These are phyloP conservation scores for Drosophila anomelani DNA, from an alignment of 2,888 invertebrate species.

Conservation along the genomic window DNA sequence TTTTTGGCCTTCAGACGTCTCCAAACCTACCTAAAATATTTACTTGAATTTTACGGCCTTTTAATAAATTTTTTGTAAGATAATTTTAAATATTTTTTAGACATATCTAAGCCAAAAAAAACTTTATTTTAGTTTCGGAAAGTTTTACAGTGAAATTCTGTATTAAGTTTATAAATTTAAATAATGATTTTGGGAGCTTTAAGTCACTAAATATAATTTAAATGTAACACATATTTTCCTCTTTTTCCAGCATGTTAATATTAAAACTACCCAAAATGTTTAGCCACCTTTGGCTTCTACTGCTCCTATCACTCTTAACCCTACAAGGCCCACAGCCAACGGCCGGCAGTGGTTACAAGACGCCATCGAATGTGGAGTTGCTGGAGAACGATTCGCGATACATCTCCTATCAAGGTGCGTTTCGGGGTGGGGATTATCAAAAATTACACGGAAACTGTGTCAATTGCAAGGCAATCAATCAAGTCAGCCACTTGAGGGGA, in stretches of 20 bases:
- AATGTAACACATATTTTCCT: conserved; percentile 9
- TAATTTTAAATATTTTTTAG: no score
- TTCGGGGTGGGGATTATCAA: conserved; percentile 57
- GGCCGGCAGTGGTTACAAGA: conserved; percentile 37
- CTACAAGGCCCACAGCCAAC: conserved; percentile 33
- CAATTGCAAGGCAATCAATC: conserved; percentile 73
- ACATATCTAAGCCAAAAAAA: no score
- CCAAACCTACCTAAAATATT: no score
- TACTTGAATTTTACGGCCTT: no score
- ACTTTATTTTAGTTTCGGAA: no score
- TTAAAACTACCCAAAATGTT: conserved; percentile 70
- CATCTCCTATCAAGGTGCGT: conserved; percentile 84
- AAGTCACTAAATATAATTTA: no score
- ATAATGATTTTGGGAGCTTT: no score
- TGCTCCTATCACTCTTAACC: conserved; percentile 52
- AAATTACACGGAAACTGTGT: conserved; percentile 58
- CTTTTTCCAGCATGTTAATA: conserved; percentile 73
- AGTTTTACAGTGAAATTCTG: no score
- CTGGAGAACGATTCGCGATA: conserved; percentile 84
- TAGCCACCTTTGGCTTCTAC: conserved; percentile 50
- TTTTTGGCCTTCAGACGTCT: no score
- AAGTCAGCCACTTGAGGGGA: conserved; percentile 39
- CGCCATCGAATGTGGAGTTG: conserved; percentile 72
- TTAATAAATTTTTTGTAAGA: no score
- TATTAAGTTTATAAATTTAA: no score